Base-by-base conservation (phyloP, 1,140 invertebrate species). In the Holcopasites calliopsidis region DNA sequence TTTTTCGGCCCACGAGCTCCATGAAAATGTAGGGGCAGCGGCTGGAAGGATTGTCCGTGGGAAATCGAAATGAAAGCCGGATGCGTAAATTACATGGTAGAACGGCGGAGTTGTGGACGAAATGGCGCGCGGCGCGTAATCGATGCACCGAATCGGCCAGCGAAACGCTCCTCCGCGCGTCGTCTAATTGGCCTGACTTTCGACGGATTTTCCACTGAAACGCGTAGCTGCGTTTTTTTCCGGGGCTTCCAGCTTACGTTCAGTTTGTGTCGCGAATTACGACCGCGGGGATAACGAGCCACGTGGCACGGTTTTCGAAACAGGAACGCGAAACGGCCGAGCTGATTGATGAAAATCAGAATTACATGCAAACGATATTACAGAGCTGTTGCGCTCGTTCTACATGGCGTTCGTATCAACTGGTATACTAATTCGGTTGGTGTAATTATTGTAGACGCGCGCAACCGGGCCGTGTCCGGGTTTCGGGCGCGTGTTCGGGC, bases 111-210 rank as follows among this genome's bases (percentile, higher is more conserved):
- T 60, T 60, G 68, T 40, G 52, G 38, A 4, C n/a, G 40, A 70
- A 70, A 70, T 55, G 65, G 38, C 26, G 66, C n/a, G 66, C 28
- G 52, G 23, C 38, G 54, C 60, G 68, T 70, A 70, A 70, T 70
- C 68, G 68, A 60, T 60, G 68, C 35, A 33, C 28, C 54, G 40
- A 33, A 58, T 44, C 66, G 52, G 35, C 7, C 13, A 49, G 18
- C 26, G 54, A 58, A 70, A 70, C 38, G 52, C 47, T 70, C 35
- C 66, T 47, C 66, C 66, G 35, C 40, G 40, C 42, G 40, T 40
- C n/a, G 38, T 66, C 47, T 38, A 26, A 66, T 68, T 55, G 47
- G 49, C 38, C 40, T 18, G 40, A 52, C 5, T 55, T 55, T 57
- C 52, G 52, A 16, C n/a, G 31, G 47, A 38, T 57, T 69, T 57